A percentile compares a stretch with the other conserved stretches of the same genome.
These are phyloP conservation scores for Alcis repandata DNA, from an alignment of 2,888 invertebrate species.

Conservation along the genomic window DNA sequence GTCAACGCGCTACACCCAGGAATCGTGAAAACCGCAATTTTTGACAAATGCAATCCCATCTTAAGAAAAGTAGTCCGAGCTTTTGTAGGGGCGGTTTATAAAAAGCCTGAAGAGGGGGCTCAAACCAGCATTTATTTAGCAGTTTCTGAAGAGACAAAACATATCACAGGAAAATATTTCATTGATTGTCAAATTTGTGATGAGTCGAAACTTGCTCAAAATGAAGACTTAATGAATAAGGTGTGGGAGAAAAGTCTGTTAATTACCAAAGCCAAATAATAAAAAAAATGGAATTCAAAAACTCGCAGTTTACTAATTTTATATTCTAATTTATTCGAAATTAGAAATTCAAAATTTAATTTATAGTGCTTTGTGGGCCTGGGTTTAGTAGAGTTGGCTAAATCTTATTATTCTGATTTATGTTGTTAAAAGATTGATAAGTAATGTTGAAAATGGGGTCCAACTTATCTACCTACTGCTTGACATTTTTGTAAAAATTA, in stretches of 20 bases:
- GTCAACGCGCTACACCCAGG: conserved; percentile 95
- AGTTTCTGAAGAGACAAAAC: conserved; percentile 90
- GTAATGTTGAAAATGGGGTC: no score
- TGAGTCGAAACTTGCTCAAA: conserved; percentile 84
- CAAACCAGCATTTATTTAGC: conserved; percentile 92
- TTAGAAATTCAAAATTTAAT: no score
- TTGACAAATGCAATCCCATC: conserved; percentile 85
- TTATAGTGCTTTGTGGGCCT: no score
- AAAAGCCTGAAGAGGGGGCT: conserved; percentile 91
- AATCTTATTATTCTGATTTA: no score
- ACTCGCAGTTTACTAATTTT: no score
- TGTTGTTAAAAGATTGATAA: no score
- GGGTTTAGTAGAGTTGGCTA: no score
- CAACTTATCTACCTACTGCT: no score
- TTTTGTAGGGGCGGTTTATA: conserved; percentile 88
- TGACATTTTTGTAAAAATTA: no score
- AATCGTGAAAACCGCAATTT: conserved; percentile 92
- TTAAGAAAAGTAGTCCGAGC: conserved; percentile 80
- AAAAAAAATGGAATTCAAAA: no score
- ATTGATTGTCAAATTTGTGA: conserved; percentile 89
- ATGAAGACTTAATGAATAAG: conserved; percentile 89
- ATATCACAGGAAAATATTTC: conserved; percentile 91
- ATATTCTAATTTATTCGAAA: no score
- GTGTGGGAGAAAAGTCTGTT: conserved; percentile 89
- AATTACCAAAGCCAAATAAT: conserved; percentile 45